Base-by-base conservation (phyloP, 1,140 invertebrate species). In the Ceratina calcarata region DNA sequence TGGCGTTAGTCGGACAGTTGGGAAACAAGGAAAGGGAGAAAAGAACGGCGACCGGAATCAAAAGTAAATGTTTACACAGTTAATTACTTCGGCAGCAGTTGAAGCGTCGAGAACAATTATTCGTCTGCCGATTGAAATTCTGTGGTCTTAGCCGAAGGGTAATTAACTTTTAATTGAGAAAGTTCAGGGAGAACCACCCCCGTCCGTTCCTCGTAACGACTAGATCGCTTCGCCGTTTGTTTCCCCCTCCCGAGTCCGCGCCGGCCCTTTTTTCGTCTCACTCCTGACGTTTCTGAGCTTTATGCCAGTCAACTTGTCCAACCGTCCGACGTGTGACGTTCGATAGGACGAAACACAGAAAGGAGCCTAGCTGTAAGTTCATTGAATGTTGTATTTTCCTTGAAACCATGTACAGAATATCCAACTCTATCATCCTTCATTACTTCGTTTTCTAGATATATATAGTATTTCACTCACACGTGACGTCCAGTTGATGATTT, bases 121-220 rank as follows among this genome's bases (percentile, higher is more conserved):
- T 87, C 89, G 87, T 86, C 84, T 82, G 80, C 79, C 84, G 89
- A 91, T 91, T 91, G 90, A 91, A 91, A 90, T 90, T 89, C 88
- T 81, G 88, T 85, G 89, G 88, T 81, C 87, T 88, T 88, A 90
- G 85, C 88, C 86, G 81, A 88, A 86, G 90, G 89, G 89, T 88
- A 91, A 90, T 90, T 91, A 91, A 91, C 89, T 91, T 91, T 88
- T 90, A 91, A 90, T 91, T 88, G 87, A 88, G 83, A 90, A 91
- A 91, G 89, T 91, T 91, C 84, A 79, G 80, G 55, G 51, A 57
- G 78, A 13, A 18, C 58, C 16, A 20, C n/a, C 27, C 6, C 7
- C 45, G 13, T 55, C 22, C 24, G n/a, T 27, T 12, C 8, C 60
- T 67, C 55, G n/a, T 77, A 77, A 62, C 68, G 51, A 51, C 82